Evolutionary conservation across 2,113 vertebrate species (phyloP), one percentile per base, ranked within the genome.

Genomic region (Barnardius zonarius): DNA sequence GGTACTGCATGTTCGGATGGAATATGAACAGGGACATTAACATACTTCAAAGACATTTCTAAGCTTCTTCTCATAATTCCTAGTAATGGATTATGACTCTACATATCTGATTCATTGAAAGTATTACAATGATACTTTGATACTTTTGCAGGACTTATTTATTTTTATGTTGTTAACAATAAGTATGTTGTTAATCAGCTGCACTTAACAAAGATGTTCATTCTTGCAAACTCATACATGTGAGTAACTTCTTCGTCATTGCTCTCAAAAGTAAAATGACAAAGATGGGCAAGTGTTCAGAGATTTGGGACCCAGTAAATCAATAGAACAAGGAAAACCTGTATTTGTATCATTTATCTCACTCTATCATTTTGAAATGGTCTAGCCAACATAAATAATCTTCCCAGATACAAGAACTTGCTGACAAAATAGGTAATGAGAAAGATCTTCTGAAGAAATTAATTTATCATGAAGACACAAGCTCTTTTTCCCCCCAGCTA

Each of bases 251-350:
- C 49, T 87, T 73, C 74, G 54, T 86, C 59, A 62, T n/a, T 83
- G 54, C 10, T 74, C 44, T 88, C 7, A 41, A 59, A 59, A 70
- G 33, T 62, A 66, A 76, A 93, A 88, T 67, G 59, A 80, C n/a
- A 80, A 67, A 83, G 51, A 83, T 5, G 46, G 28, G 59, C 2
- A 1, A 96, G 11, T 19, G 25, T 55, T 88, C 61, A 73, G 76
- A 95, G 68, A 93, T 86, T 86, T 92, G 80, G 43, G 77, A 80
- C 33, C 37, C 9, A 86, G 90, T 83, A 90, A 77, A 96, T 94
- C 92, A 93, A 86, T 9, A 39, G n/a, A 86, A 83, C 41, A 90
- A 88, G 86, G 49, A 90, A 88, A 94, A 83, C 13, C 37, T 86
- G 12, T 62, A 55, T 86, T 78, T 90, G 74, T 83, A 59, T 70